Evolutionary conservation across 2,113 vertebrate species (phyloP).

Genomic region (Centropus unirufus): DNA sequence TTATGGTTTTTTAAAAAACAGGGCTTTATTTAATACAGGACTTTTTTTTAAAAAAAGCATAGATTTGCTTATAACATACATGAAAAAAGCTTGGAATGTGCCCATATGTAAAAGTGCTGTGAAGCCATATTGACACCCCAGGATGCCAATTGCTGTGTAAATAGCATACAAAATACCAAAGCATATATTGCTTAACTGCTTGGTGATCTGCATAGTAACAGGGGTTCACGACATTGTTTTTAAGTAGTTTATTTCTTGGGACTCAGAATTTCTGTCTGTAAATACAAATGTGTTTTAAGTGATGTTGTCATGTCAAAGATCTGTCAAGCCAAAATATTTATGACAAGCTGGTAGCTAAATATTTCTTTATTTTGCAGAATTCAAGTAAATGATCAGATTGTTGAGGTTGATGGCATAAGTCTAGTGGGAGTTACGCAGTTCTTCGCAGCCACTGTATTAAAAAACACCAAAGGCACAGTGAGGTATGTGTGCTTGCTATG

Average conservation of each 20-base stretch:
- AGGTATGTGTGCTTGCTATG: constrained; percentile 75
- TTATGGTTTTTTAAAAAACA: not conserved
- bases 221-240: not conserved
- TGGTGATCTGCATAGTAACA: not conserved
- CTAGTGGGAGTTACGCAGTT: constrained; percentile 92
- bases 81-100: not conserved
- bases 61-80: not conserved
- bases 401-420: constrained; percentile 91
- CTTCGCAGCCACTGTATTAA: constrained; percentile 91
- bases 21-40: not conserved
- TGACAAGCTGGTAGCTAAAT: not conserved
- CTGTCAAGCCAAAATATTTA: not conserved
- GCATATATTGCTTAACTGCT: not conserved
- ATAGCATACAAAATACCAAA: not conserved
- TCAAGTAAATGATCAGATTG: constrained; percentile 93
- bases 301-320: not conserved
- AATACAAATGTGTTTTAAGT: not conserved
- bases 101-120: not conserved
- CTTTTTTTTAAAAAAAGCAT: not conserved
- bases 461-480: constrained; percentile 93
- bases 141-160: not conserved
- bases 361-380: constrained; percentile 79
- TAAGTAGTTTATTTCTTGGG: not conserved
- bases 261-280: not conserved
- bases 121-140: not conserved